Base-by-base conservation (phyloP, 2,797 vertebrate species). In the Alauda arvensis region DNA sequence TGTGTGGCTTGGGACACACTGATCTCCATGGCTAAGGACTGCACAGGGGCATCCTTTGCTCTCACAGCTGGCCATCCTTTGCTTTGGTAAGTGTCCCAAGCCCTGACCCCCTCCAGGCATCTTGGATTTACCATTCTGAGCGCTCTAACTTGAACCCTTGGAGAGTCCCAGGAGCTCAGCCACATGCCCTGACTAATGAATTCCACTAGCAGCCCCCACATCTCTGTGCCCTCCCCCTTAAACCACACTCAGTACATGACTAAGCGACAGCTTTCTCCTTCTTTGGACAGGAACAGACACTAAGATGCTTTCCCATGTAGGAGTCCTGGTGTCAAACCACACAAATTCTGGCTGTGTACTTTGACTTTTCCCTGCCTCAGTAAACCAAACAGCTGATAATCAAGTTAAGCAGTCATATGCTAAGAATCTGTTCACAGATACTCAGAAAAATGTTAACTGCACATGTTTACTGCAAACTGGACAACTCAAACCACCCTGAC, bases 381-480 rank as follows among this genome's bases (percentile, higher is more conserved):
- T 43, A 72, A 40, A 40, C 12, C 25, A 42, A 74, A 37, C 14
- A 33, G 21, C 28, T 52, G n/a, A 37, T 67, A 60, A 80, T 55
- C 39, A 21, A 5, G 18, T 33, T 55, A 46, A 71, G 16, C n/a
- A 65, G 18, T 53, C 10, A 29, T 43, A 13, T 29, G 17, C 25
- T 49, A 33, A 53, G 11, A 45, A 13, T 26, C 26, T 25, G 19
- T 29, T 72, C 49, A 77, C 31, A 60, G 31, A 82, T 37, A 61
- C 20, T 51, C 51, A 37, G n/a, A 20, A 20, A 63, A 63, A 45
- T 10, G 20, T 24, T 56, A 52, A 65, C 37, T 72, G 43, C 24
- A 21, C 2, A 1, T 0, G 0, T 37, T 59, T 53, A 51, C 21
- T 2, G 3, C 14, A 59, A 74, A 55, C 12, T 19, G 28, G 56